Percentiles rank a stretch among this genome's conserved stretches.
Evolutionary conservation across 2,888 invertebrate species (phyloP).

Genomic region (Capitulum mitella): DNA sequence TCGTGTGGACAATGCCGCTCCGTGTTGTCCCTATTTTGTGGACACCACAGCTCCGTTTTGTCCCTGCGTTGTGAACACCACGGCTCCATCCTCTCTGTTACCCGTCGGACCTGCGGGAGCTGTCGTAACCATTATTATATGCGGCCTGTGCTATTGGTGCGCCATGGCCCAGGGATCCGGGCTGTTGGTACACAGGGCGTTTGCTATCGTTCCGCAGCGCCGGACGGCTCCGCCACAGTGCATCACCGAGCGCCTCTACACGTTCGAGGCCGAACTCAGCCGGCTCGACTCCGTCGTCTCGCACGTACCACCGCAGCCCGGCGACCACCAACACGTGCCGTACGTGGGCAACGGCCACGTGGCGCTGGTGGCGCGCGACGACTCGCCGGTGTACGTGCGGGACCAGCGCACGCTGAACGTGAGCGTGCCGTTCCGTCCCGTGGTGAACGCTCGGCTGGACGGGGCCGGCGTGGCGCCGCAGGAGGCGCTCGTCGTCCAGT

Average conservation of each 20-base stretch:
- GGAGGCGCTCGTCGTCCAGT: slow-evolving; percentile 58
- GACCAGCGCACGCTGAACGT: slow-evolving; percentile 37
- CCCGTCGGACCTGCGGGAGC: background rate
- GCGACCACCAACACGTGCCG: slow-evolving; percentile 58
- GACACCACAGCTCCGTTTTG: no score
- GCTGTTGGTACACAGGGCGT: background rate
- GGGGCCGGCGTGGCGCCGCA: slow-evolving; percentile 46
- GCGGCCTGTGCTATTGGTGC: no score
- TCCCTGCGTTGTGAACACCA: no score
- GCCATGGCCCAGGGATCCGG: no score
- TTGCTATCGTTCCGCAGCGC: background rate
- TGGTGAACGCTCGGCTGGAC: slow-evolving; percentile 29
- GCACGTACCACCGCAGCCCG: slow-evolving; percentile 51
- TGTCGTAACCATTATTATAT: background rate
- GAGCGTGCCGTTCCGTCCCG: slow-evolving; percentile 37
- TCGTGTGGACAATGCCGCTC: no score
- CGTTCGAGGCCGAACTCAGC: slow-evolving; percentile 54
- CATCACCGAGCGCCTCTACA: slow-evolving; percentile 57
- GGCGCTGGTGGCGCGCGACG: slow-evolving; percentile 57
- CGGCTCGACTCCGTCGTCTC: slow-evolving; percentile 62
- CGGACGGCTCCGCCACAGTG: slow-evolving; percentile 46
- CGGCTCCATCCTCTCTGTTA: no score
- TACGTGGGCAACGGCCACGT: slow-evolving; percentile 68
- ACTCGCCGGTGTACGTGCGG: slow-evolving; percentile 56
- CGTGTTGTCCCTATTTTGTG: no score